Conservation (phyloP, 2,888 invertebrate genomes). For the Tinea pellionella region DNA sequence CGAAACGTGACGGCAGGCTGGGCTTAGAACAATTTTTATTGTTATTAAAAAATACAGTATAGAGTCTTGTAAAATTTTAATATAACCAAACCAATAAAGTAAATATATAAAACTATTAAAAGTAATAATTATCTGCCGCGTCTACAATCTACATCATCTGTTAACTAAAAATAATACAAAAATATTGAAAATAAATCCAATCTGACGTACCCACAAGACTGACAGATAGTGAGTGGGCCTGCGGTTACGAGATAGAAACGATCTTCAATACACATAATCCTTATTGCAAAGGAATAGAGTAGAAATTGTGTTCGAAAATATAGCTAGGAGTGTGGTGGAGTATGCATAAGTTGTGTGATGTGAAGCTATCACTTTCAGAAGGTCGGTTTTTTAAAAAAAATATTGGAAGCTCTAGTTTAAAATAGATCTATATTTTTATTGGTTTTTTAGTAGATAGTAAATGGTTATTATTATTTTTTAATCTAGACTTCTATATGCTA, state of each 20-base stretch:
- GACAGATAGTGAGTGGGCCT: constrained; percentile 6
- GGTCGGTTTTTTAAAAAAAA: neutral
- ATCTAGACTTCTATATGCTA: too few relatives aligned
- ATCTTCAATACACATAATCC: neutral
- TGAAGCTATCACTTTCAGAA: constrained; percentile 6
- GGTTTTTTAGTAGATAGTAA: too few relatives aligned
- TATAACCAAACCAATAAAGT: too few relatives aligned
- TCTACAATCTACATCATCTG: too few relatives aligned
- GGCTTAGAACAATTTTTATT: too few relatives aligned
- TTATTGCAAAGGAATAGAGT: neutral
- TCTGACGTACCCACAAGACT: constrained; percentile 7
- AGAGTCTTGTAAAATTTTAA: too few relatives aligned
- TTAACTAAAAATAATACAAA: neutral
- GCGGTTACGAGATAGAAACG: constrained; percentile 5
- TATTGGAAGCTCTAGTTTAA: neutral
- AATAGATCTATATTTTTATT: too few relatives aligned
- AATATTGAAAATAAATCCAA: neutral
- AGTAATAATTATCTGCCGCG: too few relatives aligned
- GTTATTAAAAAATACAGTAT: too few relatives aligned
- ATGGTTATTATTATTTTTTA: too few relatives aligned
- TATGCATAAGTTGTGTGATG: neutral
- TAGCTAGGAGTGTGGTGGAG: neutral
- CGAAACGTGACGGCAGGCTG: too few relatives aligned
- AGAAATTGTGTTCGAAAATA: neutral
- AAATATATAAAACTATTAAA: too few relatives aligned